Base-by-base conservation (phyloP, 1,140 invertebrate species). In the Papilio aristodemus region DNA sequence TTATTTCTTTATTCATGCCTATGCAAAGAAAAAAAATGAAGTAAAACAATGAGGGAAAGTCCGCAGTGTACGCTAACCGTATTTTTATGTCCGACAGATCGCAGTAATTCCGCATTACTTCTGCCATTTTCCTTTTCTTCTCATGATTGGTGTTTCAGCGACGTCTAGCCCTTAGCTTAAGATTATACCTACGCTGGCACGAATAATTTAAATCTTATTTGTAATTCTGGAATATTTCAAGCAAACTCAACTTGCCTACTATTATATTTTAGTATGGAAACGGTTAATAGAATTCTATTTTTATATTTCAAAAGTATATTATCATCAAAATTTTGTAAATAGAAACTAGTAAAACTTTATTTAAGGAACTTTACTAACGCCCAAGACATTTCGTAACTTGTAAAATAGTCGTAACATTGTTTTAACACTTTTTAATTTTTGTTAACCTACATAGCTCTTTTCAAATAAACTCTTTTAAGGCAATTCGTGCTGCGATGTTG, bases 91-190 rank as follows among this genome's bases (percentile, higher is more conserved):
- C 60, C 54, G 63, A 27, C 43, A 60, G 54, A 41, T 25, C 38
- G 54, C 27, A 25, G 58, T 71, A 68, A 71, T 71, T 63, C 66
- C 22, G 66, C 19, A 46, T 67, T 57, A 57, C 54, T 25, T 36
- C 57, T 37, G 36, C 43, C 27, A 38, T 32, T 67, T 60, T 62
- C 17, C 38, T 67, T 50, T 67, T 71, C 38, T 43, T 67, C 59
- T 62, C 67, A 71, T 70, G 57, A 71, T 62, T 66, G 59, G 64
- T 62, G 58, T 41, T 60, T 60, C 59, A 8, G n/a, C 58, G 63
- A 58, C 37, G 50, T 39, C 39, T 25, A 39, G 14, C 36, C 6
- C 58, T 36, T 36, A 8, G n/a, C n/a, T 60, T 60, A 60, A 37
- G 14, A 38, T 36, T 59, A 32, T 50, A 50, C 46, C 17, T 50